Conservation (phyloP, 2,888 invertebrate genomes). For the Sinelater perroti region DNA sequence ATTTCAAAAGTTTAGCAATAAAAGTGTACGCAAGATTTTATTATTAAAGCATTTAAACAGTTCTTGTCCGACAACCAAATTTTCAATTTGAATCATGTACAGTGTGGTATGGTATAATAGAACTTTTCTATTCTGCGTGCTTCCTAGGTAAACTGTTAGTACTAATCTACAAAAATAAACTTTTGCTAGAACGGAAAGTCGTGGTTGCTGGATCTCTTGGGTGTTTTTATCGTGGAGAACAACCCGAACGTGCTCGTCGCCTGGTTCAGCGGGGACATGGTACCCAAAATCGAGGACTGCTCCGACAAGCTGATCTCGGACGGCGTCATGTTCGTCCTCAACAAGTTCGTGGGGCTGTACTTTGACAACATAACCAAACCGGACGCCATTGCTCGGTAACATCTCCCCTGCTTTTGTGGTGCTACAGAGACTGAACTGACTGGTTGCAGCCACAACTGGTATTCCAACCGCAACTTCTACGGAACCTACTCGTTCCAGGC, state of each 20-base stretch:
- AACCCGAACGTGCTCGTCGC: constrained; percentile 70
- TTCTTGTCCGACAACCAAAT: too few species aligned
- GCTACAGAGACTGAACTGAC: too few species aligned
- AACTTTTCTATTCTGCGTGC: too few species aligned
- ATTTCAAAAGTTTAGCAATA: too few species aligned
- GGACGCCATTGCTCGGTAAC: constrained; percentile 35
- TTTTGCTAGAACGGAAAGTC: neutral
- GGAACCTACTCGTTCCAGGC: constrained; percentile 74
- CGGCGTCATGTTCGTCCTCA: constrained; percentile 62
- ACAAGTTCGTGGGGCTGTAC: constrained; percentile 59
- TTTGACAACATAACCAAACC: constrained; percentile 59
- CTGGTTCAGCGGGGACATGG: constrained; percentile 71
- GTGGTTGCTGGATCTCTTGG: neutral
- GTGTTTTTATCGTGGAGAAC: constrained; percentile 64
- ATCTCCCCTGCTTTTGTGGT: too few species aligned
- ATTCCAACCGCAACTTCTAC: constrained; percentile 68
- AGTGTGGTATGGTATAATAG: too few species aligned
- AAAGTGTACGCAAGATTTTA: too few species aligned
- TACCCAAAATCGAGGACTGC: constrained; percentile 69
- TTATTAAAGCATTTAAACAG: too few species aligned
- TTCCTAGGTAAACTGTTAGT: too few species aligned
- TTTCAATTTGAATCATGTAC: too few species aligned
- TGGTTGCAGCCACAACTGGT: constrained; percentile 65
- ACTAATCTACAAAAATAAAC: too few species aligned
- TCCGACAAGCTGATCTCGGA: constrained; percentile 63